A percentile compares a stretch with the other conserved stretches of the same genome.
phyloP scores from a whole-genome alignment of 2,113 vertebrate species.

The Centropristis striata region DNA sequence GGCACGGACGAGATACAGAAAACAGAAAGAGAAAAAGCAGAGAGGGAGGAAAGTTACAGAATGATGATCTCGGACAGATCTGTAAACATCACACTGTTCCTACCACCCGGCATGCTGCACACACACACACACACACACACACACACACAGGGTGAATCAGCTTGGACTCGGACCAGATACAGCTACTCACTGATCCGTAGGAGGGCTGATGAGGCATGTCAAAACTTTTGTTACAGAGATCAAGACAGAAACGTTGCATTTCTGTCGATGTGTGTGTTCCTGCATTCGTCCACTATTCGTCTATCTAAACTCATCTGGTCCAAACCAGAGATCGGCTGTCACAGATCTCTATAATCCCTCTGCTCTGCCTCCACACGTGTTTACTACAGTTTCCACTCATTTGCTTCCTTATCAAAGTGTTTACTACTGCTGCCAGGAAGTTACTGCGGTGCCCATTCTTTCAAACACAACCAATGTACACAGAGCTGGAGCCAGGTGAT shows the following conservation, averaged over 20 bases:
- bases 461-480: too few relatives aligned
- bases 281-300: neutral
- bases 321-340: neutral
- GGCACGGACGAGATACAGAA: neutral
- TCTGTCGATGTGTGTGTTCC: neutral
- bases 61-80: neutral
- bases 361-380: neutral
- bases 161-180: constrained; percentile 13
- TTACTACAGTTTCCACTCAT: neutral
- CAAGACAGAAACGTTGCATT: neutral
- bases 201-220: constrained; percentile 9
- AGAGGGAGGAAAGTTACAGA: neutral
- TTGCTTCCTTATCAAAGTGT: neutral
- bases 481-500: neutral
- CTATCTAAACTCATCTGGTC: neutral
- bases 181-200: constrained; percentile 24
- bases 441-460: neutral
- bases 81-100: constrained; percentile 37
- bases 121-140: neutral
- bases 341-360: neutral
- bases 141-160: constrained; percentile 2
- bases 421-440: neutral
- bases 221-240: neutral
- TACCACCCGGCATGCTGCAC: constrained; percentile 6
- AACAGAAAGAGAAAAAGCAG: neutral